Conservation (phyloP, 2,888 invertebrate genomes). For the Epiblema foenella region DNA sequence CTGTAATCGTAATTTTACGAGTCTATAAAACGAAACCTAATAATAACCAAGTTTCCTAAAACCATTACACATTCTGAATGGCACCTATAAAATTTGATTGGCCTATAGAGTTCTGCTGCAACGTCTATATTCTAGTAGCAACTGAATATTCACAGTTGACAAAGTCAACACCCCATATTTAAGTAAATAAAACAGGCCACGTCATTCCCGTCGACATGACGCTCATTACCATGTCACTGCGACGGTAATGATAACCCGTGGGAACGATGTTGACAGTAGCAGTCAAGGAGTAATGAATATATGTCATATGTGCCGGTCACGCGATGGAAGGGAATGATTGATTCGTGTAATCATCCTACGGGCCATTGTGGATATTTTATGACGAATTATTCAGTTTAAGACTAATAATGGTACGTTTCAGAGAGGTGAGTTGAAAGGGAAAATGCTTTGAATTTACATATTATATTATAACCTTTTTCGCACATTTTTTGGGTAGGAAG, state of each 20-base stretch:
- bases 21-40: background rate
- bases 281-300: slow-evolving; percentile 33
- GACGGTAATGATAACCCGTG: slow-evolving; percentile 36
- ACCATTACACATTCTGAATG: background rate
- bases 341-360: slow-evolving; percentile 23
- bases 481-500: too few species aligned
- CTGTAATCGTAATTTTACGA: background rate
- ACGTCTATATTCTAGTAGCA: background rate
- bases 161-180: slow-evolving; percentile 14
- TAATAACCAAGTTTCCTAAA: background rate
- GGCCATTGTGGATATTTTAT: background rate
- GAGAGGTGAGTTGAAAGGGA: background rate
- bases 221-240: slow-evolving; percentile 29
- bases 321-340: slow-evolving; percentile 26
- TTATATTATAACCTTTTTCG: background rate
- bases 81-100: background rate
- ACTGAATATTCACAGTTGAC: slow-evolving; percentile 7
- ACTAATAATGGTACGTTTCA: background rate
- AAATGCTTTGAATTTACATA: background rate
- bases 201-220: slow-evolving; percentile 23
- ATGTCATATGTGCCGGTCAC: slow-evolving; percentile 33
- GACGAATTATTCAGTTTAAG: slow-evolving; percentile 15
- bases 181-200: slow-evolving; percentile 21
- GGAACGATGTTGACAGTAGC: slow-evolving; percentile 37
- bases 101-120: background rate